A percentile compares a stretch with the other conserved stretches of the same genome.
Conservation (phyloP, 2,797 vertebrate species). For the Phrynocephalus vlangalii region DNA sequence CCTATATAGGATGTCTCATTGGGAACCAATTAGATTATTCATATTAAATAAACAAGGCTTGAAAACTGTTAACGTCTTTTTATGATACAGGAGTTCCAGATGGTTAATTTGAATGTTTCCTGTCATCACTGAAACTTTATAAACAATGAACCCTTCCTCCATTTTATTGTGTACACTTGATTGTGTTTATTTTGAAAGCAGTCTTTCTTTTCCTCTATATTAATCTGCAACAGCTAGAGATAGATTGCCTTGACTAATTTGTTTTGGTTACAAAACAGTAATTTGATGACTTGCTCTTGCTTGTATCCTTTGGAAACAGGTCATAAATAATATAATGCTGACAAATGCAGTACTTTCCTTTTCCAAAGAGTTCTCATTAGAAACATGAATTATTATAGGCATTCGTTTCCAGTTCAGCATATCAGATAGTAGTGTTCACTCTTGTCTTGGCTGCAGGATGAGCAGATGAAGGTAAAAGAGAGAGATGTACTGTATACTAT, state of each 20-base stretch:
- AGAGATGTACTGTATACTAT: neutral
- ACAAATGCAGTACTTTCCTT: slow-evolving; percentile 15
- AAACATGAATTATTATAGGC: slow-evolving; percentile 2
- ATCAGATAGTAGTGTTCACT: neutral
- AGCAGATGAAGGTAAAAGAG: neutral
- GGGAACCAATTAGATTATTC: slow-evolving; percentile 10
- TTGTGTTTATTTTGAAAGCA: slow-evolving; percentile 27
- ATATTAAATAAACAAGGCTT: slow-evolving; percentile 15
- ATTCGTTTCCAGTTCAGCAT: neutral
- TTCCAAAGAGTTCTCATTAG: slow-evolving; percentile 34
- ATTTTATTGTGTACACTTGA: neutral
- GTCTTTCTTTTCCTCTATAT: neutral
- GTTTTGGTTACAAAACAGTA: neutral
- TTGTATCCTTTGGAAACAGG: slow-evolving; percentile 1
- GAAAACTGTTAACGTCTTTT: slow-evolving; percentile 40
- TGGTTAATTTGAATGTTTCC: slow-evolving; percentile 39
- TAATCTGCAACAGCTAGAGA: neutral
- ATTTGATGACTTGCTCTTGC: neutral
- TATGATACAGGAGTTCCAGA: neutral
- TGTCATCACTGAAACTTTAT: slow-evolving; percentile 1
- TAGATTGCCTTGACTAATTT: neutral
- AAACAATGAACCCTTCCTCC: slow-evolving; percentile 25
- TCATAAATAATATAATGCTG: neutral
- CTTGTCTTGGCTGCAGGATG: neutral
- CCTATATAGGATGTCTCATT: neutral